Evolutionary conservation across 2,888 invertebrate genomes (phyloP).

Genomic region (Willowsia nigromaculata): DNA sequence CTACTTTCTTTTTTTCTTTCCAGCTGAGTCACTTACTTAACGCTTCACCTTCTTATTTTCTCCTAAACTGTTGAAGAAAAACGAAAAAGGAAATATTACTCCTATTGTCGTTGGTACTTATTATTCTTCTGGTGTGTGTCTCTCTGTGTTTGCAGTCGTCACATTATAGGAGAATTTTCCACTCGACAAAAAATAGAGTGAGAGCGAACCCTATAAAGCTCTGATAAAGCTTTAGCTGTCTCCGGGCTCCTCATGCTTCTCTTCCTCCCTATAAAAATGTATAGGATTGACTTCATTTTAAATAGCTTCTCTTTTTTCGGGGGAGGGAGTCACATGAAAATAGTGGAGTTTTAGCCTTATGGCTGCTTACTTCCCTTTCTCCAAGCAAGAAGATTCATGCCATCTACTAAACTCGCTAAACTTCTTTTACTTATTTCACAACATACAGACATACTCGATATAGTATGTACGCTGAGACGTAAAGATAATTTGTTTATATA

Average conservation of each 20-base stretch:
- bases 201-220: background rate
- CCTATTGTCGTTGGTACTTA: conserved; percentile 49
- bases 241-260: background rate
- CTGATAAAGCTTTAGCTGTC: conserved; percentile 19
- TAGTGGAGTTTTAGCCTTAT: conserved; percentile 33
- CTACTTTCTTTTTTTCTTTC: conserved; percentile 56
- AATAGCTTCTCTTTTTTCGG: conserved; percentile 18
- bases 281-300: conserved; percentile 16
- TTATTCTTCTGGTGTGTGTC: conserved; percentile 33
- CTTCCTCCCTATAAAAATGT: background rate
- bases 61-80: conserved; percentile 66
- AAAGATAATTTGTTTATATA: conserved; percentile 3
- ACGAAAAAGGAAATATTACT: conserved; percentile 56
- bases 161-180: background rate
- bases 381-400: background rate
- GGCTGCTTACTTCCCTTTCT: conserved; percentile 20
- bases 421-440: conserved; percentile 26
- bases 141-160: background rate
- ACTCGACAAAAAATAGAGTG: conserved; percentile 28
- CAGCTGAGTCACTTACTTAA: conserved; percentile 65
- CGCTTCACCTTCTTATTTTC: conserved; percentile 64
- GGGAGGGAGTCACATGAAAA: background rate
- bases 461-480: background rate
- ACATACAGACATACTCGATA: background rate
- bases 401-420: conserved; percentile 38